A percentile compares a stretch with the other conserved stretches of the same genome.
phyloP scores from a whole-genome alignment of 2,888 invertebrate species.

The Scelioninae gen. 2 region DNA sequence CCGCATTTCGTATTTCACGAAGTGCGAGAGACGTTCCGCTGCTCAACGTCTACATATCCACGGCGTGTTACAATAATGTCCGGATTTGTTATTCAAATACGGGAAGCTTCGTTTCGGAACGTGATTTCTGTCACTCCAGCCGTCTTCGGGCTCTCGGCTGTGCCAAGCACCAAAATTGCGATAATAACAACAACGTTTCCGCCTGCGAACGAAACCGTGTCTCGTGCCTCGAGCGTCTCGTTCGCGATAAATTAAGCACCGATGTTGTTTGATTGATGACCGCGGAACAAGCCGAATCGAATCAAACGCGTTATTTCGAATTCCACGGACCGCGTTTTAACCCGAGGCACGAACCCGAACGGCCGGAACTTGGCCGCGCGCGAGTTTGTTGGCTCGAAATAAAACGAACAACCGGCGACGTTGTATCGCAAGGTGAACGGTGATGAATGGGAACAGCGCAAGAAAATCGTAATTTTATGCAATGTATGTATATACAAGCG shows the following conservation, averaged over 20 bases:
- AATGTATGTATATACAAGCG: conserved; percentile 6
- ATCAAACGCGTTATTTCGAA: conserved; percentile 16
- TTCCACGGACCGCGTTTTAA: too few species aligned
- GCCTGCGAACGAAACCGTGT: conserved; percentile 31
- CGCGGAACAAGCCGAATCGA: conserved; percentile 16
- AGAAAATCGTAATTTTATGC: conserved; percentile 40
- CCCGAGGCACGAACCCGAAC: too few species aligned
- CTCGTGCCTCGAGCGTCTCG: conserved; percentile 46
- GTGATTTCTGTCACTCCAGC: conserved; percentile 58
- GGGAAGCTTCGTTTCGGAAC: conserved; percentile 53
- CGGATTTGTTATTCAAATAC: conserved; percentile 59
- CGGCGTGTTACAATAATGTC: conserved; percentile 51
- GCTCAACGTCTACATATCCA: conserved; percentile 40
- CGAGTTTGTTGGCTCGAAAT: too few species aligned
- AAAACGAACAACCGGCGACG: neutral
- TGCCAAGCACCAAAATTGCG: conserved; percentile 51
- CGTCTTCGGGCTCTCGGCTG: conserved; percentile 52
- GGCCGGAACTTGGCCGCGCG: too few species aligned
- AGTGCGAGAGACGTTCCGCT: conserved; percentile 37
- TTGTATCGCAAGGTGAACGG: conserved; percentile 5
- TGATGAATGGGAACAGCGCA: conserved; percentile 12
- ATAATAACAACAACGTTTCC: conserved; percentile 51
- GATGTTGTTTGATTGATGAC: conserved; percentile 30
- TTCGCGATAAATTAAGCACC: conserved; percentile 42
- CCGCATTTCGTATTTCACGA: conserved; percentile 43